phyloP scores from a whole-genome alignment of 2,797 vertebrate genomes.

The Moxostoma hubbsi region DNA sequence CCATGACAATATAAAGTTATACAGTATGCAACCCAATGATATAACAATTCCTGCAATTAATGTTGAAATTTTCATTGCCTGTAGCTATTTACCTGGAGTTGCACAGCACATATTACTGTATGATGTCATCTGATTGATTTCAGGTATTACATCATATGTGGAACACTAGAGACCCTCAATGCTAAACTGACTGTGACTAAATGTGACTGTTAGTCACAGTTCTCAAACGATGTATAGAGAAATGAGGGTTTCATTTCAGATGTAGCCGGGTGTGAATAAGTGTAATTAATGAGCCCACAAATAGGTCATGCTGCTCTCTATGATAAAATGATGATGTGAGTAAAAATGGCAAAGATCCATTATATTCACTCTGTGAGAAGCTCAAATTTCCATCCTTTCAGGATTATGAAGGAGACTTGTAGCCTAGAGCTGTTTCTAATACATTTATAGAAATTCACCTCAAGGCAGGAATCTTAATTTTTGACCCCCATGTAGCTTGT shows the following conservation, averaged over 20 bases:
- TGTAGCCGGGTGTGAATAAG: constrained; percentile 72
- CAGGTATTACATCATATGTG: not conserved
- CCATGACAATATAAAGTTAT: no score
- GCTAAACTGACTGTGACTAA: constrained; percentile 26
- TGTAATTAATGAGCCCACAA: constrained; percentile 79
- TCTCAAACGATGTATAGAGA: constrained; percentile 71
- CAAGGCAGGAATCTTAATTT: not conserved
- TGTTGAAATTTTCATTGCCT: no score
- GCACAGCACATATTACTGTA: no score
- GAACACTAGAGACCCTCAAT: not conserved
- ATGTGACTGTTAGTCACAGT: constrained; percentile 59
- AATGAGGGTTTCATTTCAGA: constrained; percentile 72
- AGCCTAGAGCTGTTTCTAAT: constrained; percentile 5
- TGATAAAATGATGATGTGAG: constrained; percentile 72
- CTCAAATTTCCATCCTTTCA: not conserved
- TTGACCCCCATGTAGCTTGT: not conserved
- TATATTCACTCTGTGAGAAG: constrained; percentile 63
- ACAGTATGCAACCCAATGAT: no score
- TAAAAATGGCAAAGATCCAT: constrained; percentile 71
- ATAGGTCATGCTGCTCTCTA: constrained; percentile 73
- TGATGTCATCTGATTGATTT: constrained; percentile 14
- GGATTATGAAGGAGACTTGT: constrained; percentile 22
- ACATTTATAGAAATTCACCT: not conserved
- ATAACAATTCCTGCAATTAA: no score
- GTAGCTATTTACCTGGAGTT: no score